Percentiles rank a stretch among this genome's conserved stretches.
These are phyloP conservation scores for Eupithecia dodoneata DNA, from an alignment of 2,888 invertebrate species.

Conservation along the genomic window DNA sequence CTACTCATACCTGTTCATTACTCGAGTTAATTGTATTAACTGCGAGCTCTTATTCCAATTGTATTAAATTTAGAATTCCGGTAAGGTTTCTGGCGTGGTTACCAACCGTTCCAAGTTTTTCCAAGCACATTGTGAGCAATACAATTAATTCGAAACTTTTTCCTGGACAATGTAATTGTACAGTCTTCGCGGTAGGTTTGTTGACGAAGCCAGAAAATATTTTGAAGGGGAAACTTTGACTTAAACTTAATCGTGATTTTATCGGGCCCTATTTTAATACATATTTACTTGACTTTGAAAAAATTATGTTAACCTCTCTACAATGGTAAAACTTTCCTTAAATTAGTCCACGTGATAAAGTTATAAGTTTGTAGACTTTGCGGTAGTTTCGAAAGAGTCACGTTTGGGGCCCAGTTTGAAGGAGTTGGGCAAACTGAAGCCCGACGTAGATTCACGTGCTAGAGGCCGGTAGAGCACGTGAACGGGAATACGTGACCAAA, in stretches of 20 bases:
- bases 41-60: constrained; percentile 34
- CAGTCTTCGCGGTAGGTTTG: constrained; percentile 3
- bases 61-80: constrained; percentile 34
- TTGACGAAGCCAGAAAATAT: constrained; percentile 17
- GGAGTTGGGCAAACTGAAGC: constrained; percentile 70
- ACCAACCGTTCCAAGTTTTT: constrained; percentile 19
- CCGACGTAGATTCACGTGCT: constrained; percentile 53
- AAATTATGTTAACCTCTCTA: not conserved
- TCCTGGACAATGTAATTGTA: constrained; percentile 34
- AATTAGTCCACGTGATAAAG: constrained; percentile 4
- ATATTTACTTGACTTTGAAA: not conserved
- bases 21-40: constrained; percentile 38
- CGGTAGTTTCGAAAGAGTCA: constrained; percentile 67
- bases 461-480: constrained; percentile 53
- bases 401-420: constrained; percentile 60
- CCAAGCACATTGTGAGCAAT: constrained; percentile 23
- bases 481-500: constrained; percentile 54
- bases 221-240: not conserved
- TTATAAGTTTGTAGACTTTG: constrained; percentile 59
- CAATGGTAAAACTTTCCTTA: not conserved
- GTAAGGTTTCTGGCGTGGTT: constrained; percentile 29
- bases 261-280: not conserved
- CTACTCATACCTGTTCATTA: constrained; percentile 38
- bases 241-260: not conserved
- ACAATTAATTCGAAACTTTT: constrained; percentile 29